Evolutionary conservation across 2,888 invertebrate species (phyloP), one percentile per base, ranked within the genome.

Genomic region (Caenorhabditis virilis): DNA sequence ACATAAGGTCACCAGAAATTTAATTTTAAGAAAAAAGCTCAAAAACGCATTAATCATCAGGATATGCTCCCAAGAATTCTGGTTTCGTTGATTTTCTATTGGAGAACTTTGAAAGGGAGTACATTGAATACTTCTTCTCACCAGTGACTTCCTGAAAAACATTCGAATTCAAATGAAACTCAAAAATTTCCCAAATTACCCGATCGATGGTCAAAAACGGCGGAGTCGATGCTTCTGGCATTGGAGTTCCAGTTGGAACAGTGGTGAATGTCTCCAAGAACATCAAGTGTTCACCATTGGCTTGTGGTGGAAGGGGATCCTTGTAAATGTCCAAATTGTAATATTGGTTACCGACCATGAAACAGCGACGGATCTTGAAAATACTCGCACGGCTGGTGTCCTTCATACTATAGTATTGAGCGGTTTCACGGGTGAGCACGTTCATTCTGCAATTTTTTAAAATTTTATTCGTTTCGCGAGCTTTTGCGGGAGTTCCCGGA

Each of bases 231-330:
- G 56, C 56, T 36, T 62, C 63, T 13, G 78, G 74, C 15, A 71
- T 54, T 13, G 68, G 51, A 23, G 65, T 65, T 30, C 73, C 76
- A 38, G 50, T 58, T 9, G 74, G 73, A 15, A 64, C 70, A 11
- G 78, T 79, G 16, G 82, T 82, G 53, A 81, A 82, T 23, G 79
- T 79, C 70, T 82, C 82, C 64, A 82, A 67, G 50, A 82, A 78
- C 69, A 82, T 79, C 46, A 81, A 50, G 22, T 69, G 73, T 16
- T 71, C 58, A 18, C 74, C 75, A 20, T 71, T 54, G 33, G 64
- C 61, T 22, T 70, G 69, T 39, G 79, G 78, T 18, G 82, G 82
- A 23, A 78, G 71, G 3, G 82, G 82, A 22, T 78, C 72, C 48
- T 69, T 69, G 74, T 78, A 82, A 56, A 78, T 76, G 71, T 82